phyloP scores from a whole-genome alignment of 2,113 vertebrate species.

The Neolamprologus kungweensis region DNA sequence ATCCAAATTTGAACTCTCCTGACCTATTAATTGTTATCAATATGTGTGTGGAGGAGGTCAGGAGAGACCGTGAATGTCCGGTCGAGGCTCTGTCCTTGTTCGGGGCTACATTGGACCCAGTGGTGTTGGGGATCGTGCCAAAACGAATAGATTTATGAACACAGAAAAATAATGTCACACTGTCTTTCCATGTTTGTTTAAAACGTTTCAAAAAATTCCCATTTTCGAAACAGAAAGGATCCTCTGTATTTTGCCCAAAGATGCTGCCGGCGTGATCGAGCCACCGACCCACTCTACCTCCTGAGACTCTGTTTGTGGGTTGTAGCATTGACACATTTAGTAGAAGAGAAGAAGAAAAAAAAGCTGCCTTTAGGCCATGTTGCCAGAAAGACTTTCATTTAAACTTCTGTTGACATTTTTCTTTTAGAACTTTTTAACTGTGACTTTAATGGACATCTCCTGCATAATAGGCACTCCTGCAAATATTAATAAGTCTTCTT shows the following conservation, averaged over 20 bases:
- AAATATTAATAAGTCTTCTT: background rate
- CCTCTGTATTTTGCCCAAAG: background rate
- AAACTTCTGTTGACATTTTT: background rate
- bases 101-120: background rate
- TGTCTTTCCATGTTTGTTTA: background rate
- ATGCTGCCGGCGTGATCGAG: background rate
- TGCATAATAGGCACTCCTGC: background rate
- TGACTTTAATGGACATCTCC: background rate
- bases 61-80: background rate
- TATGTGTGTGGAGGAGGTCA: background rate
- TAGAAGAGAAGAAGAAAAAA: background rate
- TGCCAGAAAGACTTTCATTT: background rate
- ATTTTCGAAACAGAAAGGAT: background rate
- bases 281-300: background rate
- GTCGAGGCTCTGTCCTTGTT: background rate
- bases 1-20: background rate
- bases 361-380: background rate
- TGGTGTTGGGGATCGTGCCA: background rate
- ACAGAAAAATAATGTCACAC: background rate
- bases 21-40: background rate
- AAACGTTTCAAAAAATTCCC: background rate
- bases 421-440: background rate
- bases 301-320: background rate
- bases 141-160: accelerated
- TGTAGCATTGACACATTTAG: background rate